Conservation (phyloP, 2,113 vertebrate genomes). For the Muntiacus reevesi region DNA sequence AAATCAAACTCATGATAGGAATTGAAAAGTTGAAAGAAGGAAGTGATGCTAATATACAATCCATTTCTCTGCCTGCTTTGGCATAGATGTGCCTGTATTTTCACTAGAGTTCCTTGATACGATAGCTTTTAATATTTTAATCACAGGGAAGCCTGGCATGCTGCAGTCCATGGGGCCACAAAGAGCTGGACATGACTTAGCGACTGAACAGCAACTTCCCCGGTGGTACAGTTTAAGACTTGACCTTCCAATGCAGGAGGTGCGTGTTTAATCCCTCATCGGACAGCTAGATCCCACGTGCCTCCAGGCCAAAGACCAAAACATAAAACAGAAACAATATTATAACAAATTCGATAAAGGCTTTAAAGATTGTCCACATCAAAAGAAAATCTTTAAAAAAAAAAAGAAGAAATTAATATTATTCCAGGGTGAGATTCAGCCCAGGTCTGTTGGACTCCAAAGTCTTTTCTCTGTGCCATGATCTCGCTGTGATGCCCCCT, state of each 20-base stretch:
- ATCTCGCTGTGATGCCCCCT: neutral
- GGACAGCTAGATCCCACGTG: neutral
- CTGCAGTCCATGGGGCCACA: neutral
- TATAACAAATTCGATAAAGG: neutral
- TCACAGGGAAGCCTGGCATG: neutral
- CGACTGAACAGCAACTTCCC: neutral
- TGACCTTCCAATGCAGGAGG: neutral
- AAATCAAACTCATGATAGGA: neutral
- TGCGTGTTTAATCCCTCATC: neutral
- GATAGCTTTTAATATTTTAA: neutral
- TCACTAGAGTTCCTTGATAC: neutral
- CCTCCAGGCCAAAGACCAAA: neutral
- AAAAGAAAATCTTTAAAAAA: neutral
- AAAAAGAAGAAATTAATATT: neutral
- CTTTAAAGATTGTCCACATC: neutral
- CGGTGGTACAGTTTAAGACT: neutral
- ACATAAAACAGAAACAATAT: neutral
- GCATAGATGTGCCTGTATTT: neutral
- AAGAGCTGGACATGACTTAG: neutral
- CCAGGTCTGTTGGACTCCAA: neutral
- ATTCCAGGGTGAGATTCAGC: neutral
- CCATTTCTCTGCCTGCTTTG: neutral
- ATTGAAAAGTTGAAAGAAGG: neutral
- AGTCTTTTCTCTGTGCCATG: neutral
- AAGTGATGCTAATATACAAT: neutral